Percentiles rank a stretch among this genome's conserved stretches.
Conservation (phyloP, 1,140 invertebrate species). For the Paraescarpia echinospica region DNA sequence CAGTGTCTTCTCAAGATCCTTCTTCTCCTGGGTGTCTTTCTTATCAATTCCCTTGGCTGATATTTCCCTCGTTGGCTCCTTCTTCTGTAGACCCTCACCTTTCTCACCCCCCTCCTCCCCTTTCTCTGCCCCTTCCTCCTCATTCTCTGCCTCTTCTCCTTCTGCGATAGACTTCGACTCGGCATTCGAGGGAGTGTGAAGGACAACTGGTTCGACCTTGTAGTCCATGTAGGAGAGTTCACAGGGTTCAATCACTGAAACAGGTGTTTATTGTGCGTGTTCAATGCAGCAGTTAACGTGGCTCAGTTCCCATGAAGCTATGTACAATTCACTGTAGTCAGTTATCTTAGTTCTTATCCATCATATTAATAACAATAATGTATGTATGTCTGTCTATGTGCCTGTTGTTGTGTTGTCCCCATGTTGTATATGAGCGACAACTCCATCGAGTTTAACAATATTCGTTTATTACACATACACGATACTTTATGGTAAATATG, state of each 20-base stretch:
- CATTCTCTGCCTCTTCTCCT: conserved; percentile 15
- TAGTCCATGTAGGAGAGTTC: conserved; percentile 42
- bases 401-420: not conserved
- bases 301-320: too few species aligned
- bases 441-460: too few species aligned
- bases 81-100: conserved; percentile 19
- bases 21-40: not conserved
- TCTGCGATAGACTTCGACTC: conserved; percentile 22
- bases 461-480: too few species aligned
- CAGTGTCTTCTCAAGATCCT: conserved; percentile 41
- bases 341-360: too few species aligned
- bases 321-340: too few species aligned
- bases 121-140: conserved; percentile 19
- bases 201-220: conserved; percentile 14
- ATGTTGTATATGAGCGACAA: too few species aligned
- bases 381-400: not conserved
- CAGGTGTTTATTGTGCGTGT: conserved; percentile 26
- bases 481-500: too few species aligned
- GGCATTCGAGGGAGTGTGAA: conserved; percentile 27
- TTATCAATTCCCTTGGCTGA: conserved; percentile 27
- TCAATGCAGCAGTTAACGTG: too few species aligned
- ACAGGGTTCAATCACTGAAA: conserved; percentile 46
- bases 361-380: too few species aligned
- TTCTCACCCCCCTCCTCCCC: conserved; percentile 27
- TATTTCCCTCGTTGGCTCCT: conserved; percentile 25